Evolutionary conservation across 2,888 invertebrate species (phyloP).

Genomic region (Orthosia gothica): DNA sequence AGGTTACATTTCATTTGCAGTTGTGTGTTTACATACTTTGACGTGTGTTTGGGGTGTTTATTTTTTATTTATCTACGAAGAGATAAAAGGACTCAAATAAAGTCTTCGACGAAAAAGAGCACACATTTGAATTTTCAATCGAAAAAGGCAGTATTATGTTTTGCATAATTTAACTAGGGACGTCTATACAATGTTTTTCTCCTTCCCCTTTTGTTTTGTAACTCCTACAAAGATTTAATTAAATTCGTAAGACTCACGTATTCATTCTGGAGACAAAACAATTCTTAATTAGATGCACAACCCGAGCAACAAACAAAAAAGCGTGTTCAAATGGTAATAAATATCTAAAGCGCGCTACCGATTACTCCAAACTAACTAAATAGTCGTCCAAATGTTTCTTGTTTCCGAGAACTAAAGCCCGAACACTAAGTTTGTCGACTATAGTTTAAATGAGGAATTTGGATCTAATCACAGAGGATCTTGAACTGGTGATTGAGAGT

Average conservation of each 20-base stretch:
- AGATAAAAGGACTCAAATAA: neutral
- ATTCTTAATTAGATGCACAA: neutral
- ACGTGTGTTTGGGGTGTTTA: neutral
- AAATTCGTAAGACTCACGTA: neutral
- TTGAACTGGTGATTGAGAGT: too few relatives aligned
- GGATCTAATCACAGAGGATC: neutral
- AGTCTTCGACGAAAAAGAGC: neutral
- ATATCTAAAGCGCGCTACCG: slow-evolving; percentile 10
- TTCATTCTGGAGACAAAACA: slow-evolving; percentile 12
- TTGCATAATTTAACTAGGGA: neutral
- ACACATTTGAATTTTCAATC: neutral
- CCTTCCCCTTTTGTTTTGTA: neutral
- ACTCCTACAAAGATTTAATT: neutral
- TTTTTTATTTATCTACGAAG: neutral
- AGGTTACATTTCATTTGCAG: neutral
- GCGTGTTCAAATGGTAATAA: slow-evolving; percentile 4
- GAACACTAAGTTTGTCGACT: neutral
- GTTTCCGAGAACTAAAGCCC: neutral
- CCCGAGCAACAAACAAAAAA: slow-evolving; percentile 19
- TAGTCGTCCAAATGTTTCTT: slow-evolving; percentile 14
- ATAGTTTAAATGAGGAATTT: slow-evolving; percentile 9
- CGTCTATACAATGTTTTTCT: neutral
- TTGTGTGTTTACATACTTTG: neutral
- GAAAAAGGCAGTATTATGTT: neutral
- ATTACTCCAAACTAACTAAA: slow-evolving; percentile 12